Evolutionary conservation across 1,140 invertebrate species (phyloP).

Genomic region (Cryptotermes secundus): DNA sequence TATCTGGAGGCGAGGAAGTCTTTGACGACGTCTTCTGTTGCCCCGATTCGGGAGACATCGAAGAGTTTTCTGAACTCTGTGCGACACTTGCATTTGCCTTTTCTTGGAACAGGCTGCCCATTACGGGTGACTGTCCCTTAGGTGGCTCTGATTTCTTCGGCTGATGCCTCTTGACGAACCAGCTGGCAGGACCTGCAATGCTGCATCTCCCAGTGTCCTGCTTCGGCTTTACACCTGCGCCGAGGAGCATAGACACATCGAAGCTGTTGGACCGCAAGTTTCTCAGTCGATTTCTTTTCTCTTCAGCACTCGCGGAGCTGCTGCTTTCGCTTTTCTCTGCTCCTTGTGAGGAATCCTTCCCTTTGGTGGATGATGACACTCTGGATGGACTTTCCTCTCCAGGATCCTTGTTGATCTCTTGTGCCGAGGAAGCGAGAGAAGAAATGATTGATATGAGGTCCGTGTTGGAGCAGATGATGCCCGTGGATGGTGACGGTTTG

Average conservation of each 20-base stretch:
- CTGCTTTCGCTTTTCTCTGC: constrained; percentile 36
- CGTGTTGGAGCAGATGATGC: constrained; percentile 75
- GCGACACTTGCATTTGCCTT: constrained; percentile 46
- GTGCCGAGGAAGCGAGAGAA: constrained; percentile 74
- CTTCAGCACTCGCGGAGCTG: constrained; percentile 43
- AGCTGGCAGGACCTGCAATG: constrained; percentile 58
- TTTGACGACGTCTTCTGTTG: constrained; percentile 31
- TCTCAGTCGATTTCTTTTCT: constrained; percentile 56
- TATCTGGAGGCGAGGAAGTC: constrained; percentile 15
- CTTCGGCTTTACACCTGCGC: constrained; percentile 46
- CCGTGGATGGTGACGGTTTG: constrained; percentile 42
- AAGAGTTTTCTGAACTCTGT: constrained; percentile 39
- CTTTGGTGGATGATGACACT: neutral
- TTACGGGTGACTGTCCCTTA: constrained; percentile 44
- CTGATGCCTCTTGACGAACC: constrained; percentile 73
- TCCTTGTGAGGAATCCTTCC: neutral
- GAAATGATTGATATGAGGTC: constrained; percentile 77
- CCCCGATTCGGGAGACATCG: neutral
- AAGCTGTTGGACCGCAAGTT: constrained; percentile 76
- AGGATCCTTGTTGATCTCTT: constrained; percentile 64
- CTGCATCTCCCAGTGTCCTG: constrained; percentile 40
- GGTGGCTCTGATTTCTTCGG: constrained; percentile 52
- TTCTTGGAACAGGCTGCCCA: constrained; percentile 46
- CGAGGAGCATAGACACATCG: constrained; percentile 70
- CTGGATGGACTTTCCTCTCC: constrained; percentile 33